Evolutionary conservation across 2,888 invertebrate genomes (phyloP).

Genomic region (Drosophila birchii): DNA sequence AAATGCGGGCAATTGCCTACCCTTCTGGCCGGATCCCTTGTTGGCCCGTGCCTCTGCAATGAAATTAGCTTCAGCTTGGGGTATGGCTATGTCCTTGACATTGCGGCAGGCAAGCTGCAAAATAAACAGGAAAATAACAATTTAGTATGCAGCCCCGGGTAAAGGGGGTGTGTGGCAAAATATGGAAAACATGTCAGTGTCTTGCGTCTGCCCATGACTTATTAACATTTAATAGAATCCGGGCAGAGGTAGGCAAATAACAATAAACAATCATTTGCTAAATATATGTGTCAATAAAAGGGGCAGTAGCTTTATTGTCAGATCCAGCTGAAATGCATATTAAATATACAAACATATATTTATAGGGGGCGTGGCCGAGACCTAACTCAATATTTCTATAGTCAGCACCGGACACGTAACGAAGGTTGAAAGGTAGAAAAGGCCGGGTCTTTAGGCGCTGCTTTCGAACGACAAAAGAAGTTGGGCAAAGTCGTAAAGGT

Average conservation of each 20-base stretch:
- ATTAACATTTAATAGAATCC: constrained; percentile 53
- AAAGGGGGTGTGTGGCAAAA: constrained; percentile 16
- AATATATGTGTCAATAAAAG: constrained; percentile 42
- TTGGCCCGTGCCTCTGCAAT: constrained; percentile 10
- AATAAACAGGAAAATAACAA: constrained; percentile 51
- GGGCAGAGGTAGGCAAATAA: constrained; percentile 19
- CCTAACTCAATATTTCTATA: constrained; percentile 31
- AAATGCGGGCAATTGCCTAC: constrained; percentile 53
- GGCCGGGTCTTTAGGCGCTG: constrained; percentile 5
- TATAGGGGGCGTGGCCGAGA: constrained; percentile 16
- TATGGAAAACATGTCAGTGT: constrained; percentile 31
- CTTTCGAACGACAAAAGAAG: constrained; percentile 29
- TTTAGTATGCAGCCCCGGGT: constrained; percentile 43
- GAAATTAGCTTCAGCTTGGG: constrained; percentile 48
- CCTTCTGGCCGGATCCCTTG: constrained; percentile 18
- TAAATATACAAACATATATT: constrained; percentile 3
- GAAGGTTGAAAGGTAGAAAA: constrained; percentile 31
- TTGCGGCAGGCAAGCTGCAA: constrained; percentile 50
- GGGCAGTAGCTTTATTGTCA: constrained; percentile 29
- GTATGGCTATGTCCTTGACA: constrained; percentile 42
- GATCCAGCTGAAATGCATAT: constrained; percentile 13
- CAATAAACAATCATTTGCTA: constrained; percentile 52
- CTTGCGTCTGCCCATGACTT: constrained; percentile 36
- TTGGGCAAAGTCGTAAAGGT: constrained; percentile 37
- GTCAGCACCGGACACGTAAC: constrained; percentile 6